Percentiles rank a stretch among this genome's conserved stretches.
These are phyloP conservation scores for Amia ocellicauda DNA, from an alignment of 2,113 vertebrate species.

Conservation along the genomic window DNA sequence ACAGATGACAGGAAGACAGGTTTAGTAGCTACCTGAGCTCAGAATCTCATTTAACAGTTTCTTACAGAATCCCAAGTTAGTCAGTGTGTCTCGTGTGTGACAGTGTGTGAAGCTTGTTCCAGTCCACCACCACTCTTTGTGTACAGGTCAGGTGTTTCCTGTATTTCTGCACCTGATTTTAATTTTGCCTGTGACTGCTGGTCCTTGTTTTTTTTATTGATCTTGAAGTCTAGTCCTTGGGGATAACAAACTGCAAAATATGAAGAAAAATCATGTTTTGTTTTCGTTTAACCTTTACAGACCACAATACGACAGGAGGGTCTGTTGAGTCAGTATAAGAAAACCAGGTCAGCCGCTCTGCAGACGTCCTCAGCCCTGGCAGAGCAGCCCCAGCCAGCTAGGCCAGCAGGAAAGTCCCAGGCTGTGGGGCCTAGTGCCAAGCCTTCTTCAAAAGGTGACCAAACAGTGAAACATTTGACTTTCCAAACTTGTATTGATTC, in stretches of 20 bases:
- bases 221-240: background rate
- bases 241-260: background rate
- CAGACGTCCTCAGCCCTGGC: conserved; percentile 23
- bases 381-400: conserved; percentile 21
- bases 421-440: conserved; percentile 23
- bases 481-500: no score
- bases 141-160: background rate
- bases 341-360: conserved; percentile 25
- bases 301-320: conserved; percentile 38
- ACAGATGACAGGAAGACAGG: no score
- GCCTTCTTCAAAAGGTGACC: conserved; percentile 36
- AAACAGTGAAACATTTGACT: conserved; percentile 20
- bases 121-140: conserved; percentile 3
- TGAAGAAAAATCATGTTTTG: background rate
- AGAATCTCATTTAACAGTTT: no score
- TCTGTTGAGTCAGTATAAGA: conserved; percentile 34
- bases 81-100: no score
- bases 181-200: background rate
- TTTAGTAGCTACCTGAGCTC: no score
- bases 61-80: no score
- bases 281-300: conserved; percentile 41
- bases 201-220: background rate
- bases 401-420: conserved; percentile 25
- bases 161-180: conserved; percentile 2
- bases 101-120: no score